Conservation (phyloP, 2,113 vertebrate genomes). For the Podocnemis expansa region DNA sequence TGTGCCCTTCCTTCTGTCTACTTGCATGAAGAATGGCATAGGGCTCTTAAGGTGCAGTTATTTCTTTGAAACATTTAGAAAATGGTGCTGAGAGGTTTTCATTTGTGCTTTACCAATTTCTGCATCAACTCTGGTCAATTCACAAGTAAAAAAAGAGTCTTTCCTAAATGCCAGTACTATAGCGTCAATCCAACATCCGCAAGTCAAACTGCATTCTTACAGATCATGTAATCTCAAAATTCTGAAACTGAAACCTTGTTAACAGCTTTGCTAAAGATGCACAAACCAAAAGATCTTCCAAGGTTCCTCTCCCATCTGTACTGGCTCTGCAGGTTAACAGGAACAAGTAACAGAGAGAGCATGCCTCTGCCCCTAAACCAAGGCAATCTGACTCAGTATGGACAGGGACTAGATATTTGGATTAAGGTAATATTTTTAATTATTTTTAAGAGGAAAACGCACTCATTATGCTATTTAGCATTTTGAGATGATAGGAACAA, state of each 20-base stretch:
- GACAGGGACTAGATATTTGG: not conserved
- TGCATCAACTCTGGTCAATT: not conserved
- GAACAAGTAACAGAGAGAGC: not conserved
- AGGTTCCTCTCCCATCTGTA: not conserved
- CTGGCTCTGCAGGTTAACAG: not conserved
- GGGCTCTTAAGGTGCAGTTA: not conserved
- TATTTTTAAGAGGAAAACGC: not conserved
- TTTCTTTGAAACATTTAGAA: not conserved
- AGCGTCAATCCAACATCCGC: not conserved
- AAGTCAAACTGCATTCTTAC: not conserved
- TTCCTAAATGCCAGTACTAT: not conserved
- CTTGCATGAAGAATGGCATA: not conserved
- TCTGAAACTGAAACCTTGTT: not conserved
- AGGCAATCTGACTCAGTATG: not conserved
- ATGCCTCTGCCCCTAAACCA: not conserved
- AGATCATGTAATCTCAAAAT: not conserved
- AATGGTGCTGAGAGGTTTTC: not conserved
- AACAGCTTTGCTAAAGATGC: not conserved
- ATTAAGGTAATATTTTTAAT: not conserved
- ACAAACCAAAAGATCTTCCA: not conserved
- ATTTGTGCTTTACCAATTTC: not conserved
- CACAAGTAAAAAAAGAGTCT: not conserved
- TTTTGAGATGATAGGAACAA: not conserved
- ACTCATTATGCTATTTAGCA: not conserved
- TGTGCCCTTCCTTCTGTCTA: not conserved